Percentiles rank a stretch among this genome's conserved stretches.
Conservation (phyloP, 2,113 vertebrate species). For the Rhinolophus sinicus region DNA sequence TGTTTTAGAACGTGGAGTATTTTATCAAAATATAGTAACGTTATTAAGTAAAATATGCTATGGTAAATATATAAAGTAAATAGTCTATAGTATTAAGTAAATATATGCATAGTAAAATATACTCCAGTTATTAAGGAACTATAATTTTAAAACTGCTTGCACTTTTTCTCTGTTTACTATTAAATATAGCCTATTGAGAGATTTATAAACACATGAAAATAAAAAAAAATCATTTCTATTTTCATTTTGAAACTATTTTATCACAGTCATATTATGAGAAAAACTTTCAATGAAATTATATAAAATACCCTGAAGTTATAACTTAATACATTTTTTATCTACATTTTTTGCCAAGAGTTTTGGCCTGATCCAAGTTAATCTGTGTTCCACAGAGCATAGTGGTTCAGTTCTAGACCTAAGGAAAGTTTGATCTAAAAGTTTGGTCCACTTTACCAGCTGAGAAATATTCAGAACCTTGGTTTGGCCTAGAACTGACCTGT, state of each 20-base stretch:
- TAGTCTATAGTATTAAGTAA: no score
- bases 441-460: not conserved
- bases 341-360: not conserved
- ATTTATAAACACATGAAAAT: not conserved
- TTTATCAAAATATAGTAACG: constrained; percentile 5
- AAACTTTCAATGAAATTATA: not conserved
- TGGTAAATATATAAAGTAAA: no score
- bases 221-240: constrained; percentile 36
- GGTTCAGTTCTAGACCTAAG: not conserved
- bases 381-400: not conserved
- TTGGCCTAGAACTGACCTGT: not conserved
- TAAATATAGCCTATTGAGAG: not conserved
- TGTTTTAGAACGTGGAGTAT: not conserved
- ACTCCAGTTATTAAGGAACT: not conserved
- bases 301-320: not conserved
- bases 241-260: constrained; percentile 41
- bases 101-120: no score
- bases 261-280: constrained; percentile 18
- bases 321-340: constrained; percentile 9
- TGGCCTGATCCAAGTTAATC: not conserved
- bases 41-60: no score
- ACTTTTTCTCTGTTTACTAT: constrained; percentile 15
- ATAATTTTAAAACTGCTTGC: not conserved
- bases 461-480: not conserved
- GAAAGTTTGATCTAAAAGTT: not conserved